A percentile compares a stretch with the other conserved stretches of the same genome.
These are phyloP conservation scores for Gadopsis bispinosus DNA, from an alignment of 2,797 vertebrate species.

Conservation along the genomic window DNA sequence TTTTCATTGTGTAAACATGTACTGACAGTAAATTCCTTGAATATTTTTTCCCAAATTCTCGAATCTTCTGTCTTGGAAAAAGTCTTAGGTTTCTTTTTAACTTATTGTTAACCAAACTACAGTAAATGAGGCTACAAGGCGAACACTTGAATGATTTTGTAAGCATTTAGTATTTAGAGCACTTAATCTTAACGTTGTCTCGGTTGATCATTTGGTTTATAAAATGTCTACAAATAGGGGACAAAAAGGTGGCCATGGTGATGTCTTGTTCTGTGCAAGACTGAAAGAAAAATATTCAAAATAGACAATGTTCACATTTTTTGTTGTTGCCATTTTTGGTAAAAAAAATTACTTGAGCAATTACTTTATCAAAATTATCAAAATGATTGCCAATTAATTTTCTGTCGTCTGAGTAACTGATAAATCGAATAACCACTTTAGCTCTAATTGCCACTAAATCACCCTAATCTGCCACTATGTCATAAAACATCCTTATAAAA, in stretches of 20 bases:
- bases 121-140: background rate
- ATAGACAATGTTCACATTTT: background rate
- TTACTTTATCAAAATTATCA: no score
- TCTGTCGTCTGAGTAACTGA: background rate
- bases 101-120: background rate
- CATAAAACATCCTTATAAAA: no score
- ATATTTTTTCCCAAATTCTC: background rate
- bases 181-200: background rate
- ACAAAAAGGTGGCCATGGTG: background rate
- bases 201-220: background rate
- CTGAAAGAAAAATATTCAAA: background rate
- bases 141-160: background rate
- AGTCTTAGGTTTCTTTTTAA: background rate
- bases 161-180: background rate
- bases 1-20: background rate
- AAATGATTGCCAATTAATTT: no score
- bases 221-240: background rate
- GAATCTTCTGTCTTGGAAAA: background rate
- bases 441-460: background rate
- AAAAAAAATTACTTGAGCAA: no score
- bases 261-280: background rate
- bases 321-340: background rate
- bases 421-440: background rate
- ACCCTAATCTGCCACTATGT: no score
- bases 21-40: background rate